Evolutionary conservation across 2,113 vertebrate species (phyloP).

Genomic region (Spermophilus dauricus): DNA sequence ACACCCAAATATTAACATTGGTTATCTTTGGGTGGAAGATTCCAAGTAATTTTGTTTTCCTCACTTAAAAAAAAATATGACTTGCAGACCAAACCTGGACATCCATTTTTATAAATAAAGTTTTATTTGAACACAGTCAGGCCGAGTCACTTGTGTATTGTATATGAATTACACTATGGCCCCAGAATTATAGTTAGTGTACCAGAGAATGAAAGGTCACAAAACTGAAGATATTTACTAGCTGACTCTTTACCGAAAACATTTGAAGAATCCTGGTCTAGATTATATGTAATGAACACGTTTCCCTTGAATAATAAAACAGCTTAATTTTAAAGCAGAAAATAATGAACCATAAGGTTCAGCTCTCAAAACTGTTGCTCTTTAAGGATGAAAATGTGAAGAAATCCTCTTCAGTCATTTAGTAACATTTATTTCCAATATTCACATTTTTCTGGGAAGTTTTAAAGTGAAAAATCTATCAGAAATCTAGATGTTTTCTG

Average conservation of each 20-base stretch:
- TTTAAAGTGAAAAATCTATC: background rate
- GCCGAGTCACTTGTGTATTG: background rate
- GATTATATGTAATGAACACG: background rate
- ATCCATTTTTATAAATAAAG: background rate
- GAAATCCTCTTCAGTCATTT: background rate
- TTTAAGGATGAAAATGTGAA: background rate
- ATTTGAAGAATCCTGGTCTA: background rate
- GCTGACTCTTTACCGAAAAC: background rate
- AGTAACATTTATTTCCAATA: background rate
- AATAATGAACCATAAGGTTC: background rate
- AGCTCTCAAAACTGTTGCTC: background rate
- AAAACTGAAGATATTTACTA: background rate
- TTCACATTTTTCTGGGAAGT: background rate
- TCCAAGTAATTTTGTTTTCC: background rate
- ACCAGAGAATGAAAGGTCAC: background rate
- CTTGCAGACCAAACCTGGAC: background rate
- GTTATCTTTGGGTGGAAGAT: background rate
- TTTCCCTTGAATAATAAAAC: background rate
- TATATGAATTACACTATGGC: background rate
- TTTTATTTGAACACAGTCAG: background rate
- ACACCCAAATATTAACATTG: background rate
- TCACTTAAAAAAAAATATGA: background rate
- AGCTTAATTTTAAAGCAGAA: slow-evolving; percentile 2
- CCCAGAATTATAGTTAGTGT: background rate
- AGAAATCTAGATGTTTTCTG: background rate